Evolutionary conservation across 2,888 invertebrate species (phyloP), one percentile per base, ranked within the genome.

Genomic region (Subacronicta megacephala): DNA sequence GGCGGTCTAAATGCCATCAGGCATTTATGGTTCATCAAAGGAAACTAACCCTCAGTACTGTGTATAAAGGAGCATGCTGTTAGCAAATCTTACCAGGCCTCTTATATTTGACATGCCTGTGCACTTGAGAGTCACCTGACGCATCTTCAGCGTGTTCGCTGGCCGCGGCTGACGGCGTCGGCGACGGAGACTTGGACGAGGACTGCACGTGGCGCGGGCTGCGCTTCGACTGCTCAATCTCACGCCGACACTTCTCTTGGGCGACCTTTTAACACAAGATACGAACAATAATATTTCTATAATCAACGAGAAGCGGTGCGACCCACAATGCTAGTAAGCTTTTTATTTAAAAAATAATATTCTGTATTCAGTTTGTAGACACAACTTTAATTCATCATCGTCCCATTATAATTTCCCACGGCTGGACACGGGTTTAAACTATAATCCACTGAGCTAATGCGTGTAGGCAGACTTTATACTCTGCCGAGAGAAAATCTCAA

Each of bases 201-300:
- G 83, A 54, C 20, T 69, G 59, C 12, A 72, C 74, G 63, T 84
- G 85, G 0, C 92, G 89, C 0, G 92, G 90, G 15, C 83, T 84
- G 6, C 86, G 87, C 58, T 87, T 89, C 0, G 91, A 81, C 57
- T 89, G 88, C 58, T 92, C 90, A 53, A 93, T 87, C 68, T 94
- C 93, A 15, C 93, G 92, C 0, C 91, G 87, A 61, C 93, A 94
- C 57, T 88, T 90, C 79, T 92, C 93, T 78, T 90, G 91, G 13
- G 93, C 85, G 18, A 93, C 85, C 93, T 93, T 23, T 15, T 42
- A 57, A 23, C 1, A 9, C 40, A 43, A 23, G 16, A 10, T 26
- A 3, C 10, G 2, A 18, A 18, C 4, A 18, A 4, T n/a, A n/a
- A n/a, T n/a, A n/a, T n/a, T n/a, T n/a, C n/a, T n/a, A n/a, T n/a